These are phyloP conservation scores for Pantherophis guttatus DNA, from an alignment of 2,113 vertebrate species.

Conservation along the genomic window DNA sequence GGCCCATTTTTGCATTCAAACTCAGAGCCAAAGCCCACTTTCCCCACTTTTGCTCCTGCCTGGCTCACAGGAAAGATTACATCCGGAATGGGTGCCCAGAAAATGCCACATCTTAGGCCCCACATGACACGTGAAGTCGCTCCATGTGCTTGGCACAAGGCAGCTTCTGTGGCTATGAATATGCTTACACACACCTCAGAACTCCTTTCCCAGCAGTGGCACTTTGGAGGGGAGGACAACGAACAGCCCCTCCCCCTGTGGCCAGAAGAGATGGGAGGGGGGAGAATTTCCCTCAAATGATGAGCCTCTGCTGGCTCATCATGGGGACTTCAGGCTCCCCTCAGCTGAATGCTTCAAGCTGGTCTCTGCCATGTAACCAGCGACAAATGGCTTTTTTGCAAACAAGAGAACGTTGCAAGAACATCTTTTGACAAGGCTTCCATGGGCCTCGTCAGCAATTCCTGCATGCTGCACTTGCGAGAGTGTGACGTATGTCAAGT, in stretches of 20 bases:
- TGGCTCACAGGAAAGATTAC: too few species aligned
- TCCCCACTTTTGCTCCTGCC: not conserved
- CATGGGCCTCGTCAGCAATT: too few species aligned
- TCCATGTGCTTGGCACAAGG: not conserved
- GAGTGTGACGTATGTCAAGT: rapidly evolving
- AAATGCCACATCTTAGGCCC: not conserved
- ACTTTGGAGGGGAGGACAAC: not conserved
- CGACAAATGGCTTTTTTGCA: too few species aligned
- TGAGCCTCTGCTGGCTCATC: not conserved
- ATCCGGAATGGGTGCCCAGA: not conserved
- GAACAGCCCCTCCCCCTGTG: not conserved
- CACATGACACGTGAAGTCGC: not conserved
- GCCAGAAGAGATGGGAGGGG: not conserved
- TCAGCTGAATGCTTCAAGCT: not conserved
- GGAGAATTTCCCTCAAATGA: not conserved
- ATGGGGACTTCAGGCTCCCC: not conserved
- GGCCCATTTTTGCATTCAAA: not conserved
- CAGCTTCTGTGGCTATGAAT: not conserved
- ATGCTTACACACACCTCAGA: not conserved
- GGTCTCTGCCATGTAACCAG: too few species aligned
- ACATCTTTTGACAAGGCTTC: not conserved
- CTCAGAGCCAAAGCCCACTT: not conserved
- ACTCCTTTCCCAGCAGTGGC: not conserved
- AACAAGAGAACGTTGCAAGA: not conserved
- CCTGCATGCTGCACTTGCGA: too few species aligned